Percentiles rank a stretch among this genome's conserved stretches.
Evolutionary conservation across 2,888 invertebrate genomes (phyloP).

Genomic region (Lasius fuliginosus): DNA sequence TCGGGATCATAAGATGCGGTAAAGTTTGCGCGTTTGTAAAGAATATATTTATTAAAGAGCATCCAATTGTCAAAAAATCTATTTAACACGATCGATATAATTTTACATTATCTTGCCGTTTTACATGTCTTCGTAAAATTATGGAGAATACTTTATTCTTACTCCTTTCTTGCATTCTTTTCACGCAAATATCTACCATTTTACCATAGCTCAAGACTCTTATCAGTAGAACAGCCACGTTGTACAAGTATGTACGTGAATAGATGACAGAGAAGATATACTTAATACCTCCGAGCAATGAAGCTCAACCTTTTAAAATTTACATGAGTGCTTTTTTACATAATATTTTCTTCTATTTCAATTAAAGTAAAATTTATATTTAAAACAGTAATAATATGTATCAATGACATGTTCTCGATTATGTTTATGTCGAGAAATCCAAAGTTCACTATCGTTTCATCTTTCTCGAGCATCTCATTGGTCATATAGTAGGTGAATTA

Average conservation of each 20-base stretch:
- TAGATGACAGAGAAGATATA: slow-evolving; percentile 16
- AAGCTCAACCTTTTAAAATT: slow-evolving; percentile 1
- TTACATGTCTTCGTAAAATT: neutral
- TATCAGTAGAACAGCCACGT: slow-evolving; percentile 13
- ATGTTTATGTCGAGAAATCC: neutral
- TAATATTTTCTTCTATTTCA: neutral
- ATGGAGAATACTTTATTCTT: slow-evolving; percentile 4
- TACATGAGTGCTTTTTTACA: neutral
- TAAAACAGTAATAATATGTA: neutral
- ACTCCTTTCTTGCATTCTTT: neutral
- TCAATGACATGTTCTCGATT: neutral
- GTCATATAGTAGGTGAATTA: neutral
- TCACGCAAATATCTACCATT: slow-evolving; percentile 12
- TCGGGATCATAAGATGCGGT: neutral
- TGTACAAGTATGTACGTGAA: slow-evolving; percentile 1
- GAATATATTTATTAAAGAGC: slow-evolving; percentile 30
- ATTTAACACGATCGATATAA: neutral
- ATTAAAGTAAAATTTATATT: neutral
- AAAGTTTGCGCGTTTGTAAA: slow-evolving; percentile 37
- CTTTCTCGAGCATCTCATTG: neutral
- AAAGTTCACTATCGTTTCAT: neutral
- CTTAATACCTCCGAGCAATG: slow-evolving; percentile 14
- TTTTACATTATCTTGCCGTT: neutral
- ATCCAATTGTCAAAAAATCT: slow-evolving; percentile 18
- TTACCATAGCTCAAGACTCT: neutral